These are phyloP conservation scores for Lymantria monacha DNA, from an alignment of 2,888 invertebrate species.

Conservation along the genomic window DNA sequence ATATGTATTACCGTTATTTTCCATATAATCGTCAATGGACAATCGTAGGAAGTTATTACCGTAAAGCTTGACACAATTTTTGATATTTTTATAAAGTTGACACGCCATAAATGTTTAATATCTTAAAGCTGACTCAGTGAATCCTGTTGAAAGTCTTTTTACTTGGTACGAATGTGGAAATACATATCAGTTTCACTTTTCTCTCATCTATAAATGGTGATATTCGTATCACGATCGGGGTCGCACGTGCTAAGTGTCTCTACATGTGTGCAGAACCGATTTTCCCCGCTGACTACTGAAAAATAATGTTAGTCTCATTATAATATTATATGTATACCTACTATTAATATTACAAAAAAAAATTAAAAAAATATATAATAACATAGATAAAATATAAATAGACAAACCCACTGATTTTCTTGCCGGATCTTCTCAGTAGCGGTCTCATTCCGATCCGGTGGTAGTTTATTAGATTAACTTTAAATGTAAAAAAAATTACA, in stretches of 20 bases:
- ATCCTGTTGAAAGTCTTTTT: conserved; percentile 76
- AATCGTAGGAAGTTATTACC: conserved; percentile 57
- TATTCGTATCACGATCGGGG: conserved; percentile 76
- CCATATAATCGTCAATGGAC: conserved; percentile 41
- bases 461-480: too few species aligned
- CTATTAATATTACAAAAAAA: conserved; percentile 14
- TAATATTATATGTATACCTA: not conserved
- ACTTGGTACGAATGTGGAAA: conserved; percentile 56
- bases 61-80: conserved; percentile 43
- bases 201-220: conserved; percentile 65
- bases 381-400: too few species aligned
- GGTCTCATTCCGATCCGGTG: too few species aligned
- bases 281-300: conserved; percentile 36
- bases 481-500: too few species aligned
- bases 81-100: conserved; percentile 36
- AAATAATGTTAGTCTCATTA: conserved; percentile 16
- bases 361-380: too few species aligned
- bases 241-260: conserved; percentile 66
- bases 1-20: conserved; percentile 49
- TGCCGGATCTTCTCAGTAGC: too few species aligned
- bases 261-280: conserved; percentile 46
- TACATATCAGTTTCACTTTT: conserved; percentile 78
- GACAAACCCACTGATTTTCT: too few species aligned
- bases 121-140: conserved; percentile 43
- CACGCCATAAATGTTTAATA: conserved; percentile 31